Evolutionary conservation across 2,888 invertebrate genomes (phyloP).

Genomic region (Hypomecis atomaria): DNA sequence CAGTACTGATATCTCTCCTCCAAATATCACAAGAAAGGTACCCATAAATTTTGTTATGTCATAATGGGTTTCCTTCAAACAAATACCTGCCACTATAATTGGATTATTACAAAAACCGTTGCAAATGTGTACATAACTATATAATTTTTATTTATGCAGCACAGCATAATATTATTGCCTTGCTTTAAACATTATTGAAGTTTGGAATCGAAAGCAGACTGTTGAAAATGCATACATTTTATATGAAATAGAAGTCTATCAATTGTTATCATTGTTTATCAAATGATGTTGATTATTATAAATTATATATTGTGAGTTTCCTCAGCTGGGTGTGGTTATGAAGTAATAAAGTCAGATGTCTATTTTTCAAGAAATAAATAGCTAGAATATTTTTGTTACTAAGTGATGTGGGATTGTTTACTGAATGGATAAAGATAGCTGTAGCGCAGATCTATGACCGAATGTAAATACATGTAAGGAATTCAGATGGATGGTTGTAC

Average conservation of each 20-base stretch:
- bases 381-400: constrained; percentile 79
- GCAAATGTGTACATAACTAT: constrained; percentile 26
- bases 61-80: background rate
- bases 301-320: constrained; percentile 80
- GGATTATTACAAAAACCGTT: constrained; percentile 14
- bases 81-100: constrained; percentile 9
- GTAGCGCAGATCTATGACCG: constrained; percentile 65
- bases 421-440: constrained; percentile 72
- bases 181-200: constrained; percentile 56
- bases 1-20: constrained; percentile 11
- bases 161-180: constrained; percentile 36
- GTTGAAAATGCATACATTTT: constrained; percentile 75
- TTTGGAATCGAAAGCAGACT: constrained; percentile 62
- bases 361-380: constrained; percentile 80
- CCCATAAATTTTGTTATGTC: constrained; percentile 1
- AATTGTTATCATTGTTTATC: constrained; percentile 82
- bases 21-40: background rate
- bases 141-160: constrained; percentile 39
- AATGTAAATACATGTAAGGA: constrained; percentile 69
- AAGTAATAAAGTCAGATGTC: constrained; percentile 71
- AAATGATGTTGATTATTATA: constrained; percentile 81
- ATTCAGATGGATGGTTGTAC: constrained; percentile 72
- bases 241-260: constrained; percentile 78
- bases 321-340: constrained; percentile 73
- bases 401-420: constrained; percentile 76